A percentile compares a stretch with the other conserved stretches of the same genome.
Conservation (phyloP, 64 coral and sea anemone species). For the Stylophora pistillata region DNA sequence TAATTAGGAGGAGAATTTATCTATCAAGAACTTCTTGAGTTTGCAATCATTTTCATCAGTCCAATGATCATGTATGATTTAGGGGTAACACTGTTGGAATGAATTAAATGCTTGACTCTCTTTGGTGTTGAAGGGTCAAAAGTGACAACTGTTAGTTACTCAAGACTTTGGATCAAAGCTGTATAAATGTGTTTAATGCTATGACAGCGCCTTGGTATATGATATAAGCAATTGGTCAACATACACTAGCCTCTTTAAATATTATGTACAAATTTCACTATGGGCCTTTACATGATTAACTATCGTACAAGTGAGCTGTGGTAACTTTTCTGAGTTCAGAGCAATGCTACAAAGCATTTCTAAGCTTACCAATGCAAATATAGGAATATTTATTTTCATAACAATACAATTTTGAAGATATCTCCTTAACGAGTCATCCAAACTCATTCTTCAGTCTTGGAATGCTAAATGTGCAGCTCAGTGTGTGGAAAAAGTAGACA, state of each 20-base stretch:
- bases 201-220: slow-evolving; percentile 18
- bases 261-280: slow-evolving; percentile 30
- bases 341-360: not conserved
- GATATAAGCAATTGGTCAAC: slow-evolving; percentile 17
- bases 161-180: not conserved
- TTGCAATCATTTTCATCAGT: no score
- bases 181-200: slow-evolving; percentile 42
- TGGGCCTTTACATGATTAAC: slow-evolving; percentile 5
- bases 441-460: not conserved
- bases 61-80: no score
- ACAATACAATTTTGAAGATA: not conserved
- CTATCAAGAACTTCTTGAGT: no score
- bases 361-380: not conserved
- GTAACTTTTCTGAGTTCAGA: not conserved
- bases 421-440: not conserved
- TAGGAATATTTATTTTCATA: not conserved
- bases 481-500: not conserved
- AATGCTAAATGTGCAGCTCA: not conserved
- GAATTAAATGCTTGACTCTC: no score
- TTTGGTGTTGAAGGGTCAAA: no score
- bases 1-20: no score
- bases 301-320: slow-evolving; percentile 2
- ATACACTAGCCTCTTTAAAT: slow-evolving; percentile 33
- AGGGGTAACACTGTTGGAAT: no score
- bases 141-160: no score